Conservation (phyloP, 35 echinoderm and acorn worm genomes). For the Apostichopus japonicus region DNA sequence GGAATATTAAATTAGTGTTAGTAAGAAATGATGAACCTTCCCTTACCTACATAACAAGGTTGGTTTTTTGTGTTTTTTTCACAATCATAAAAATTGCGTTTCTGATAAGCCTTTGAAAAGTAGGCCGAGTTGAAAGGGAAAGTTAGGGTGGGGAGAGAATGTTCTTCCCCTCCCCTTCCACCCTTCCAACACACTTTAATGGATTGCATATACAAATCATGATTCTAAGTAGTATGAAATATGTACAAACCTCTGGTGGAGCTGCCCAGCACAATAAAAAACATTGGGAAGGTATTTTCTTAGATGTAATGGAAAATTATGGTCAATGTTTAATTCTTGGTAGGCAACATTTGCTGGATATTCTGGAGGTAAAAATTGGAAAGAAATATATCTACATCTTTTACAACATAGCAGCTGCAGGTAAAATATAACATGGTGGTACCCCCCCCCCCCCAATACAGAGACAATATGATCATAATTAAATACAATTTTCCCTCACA, state of each 20-base stretch:
- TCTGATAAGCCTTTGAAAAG: too few species aligned
- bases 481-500: background rate
- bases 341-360: conserved; percentile 86
- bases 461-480: background rate
- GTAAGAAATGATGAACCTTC: too few species aligned
- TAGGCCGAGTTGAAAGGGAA: too few species aligned
- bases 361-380: conserved; percentile 40
- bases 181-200: too few species aligned
- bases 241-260: conserved; percentile 50
- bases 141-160: background rate
- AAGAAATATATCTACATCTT: background rate
- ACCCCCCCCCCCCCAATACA: too few species aligned
- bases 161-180: background rate
- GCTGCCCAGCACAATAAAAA: conserved; percentile 62
- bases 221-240: too few species aligned
- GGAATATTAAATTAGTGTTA: too few species aligned
- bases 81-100: too few species aligned
- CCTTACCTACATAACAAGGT: too few species aligned
- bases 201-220: too few species aligned
- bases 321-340: conserved; percentile 86
- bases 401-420: background rate
- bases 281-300: conserved; percentile 83
- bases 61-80: too few species aligned
- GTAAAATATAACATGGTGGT: too few species aligned
- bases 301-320: conserved; percentile 77